These are phyloP conservation scores for Andrena bucephala DNA, from an alignment of 2,888 invertebrate species.

Conservation along the genomic window DNA sequence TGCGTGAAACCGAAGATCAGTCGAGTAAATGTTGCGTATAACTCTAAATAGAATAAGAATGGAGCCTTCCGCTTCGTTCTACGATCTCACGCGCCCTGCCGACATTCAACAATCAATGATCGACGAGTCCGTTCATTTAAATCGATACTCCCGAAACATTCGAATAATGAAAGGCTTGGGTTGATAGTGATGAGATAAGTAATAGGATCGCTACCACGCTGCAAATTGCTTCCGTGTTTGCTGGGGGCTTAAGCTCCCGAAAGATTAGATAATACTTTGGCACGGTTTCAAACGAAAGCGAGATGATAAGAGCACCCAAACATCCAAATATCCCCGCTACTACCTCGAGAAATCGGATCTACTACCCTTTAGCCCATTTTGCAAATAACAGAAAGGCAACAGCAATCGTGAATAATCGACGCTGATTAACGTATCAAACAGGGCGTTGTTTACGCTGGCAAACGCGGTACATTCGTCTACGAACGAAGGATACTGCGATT, in stretches of 20 bases:
- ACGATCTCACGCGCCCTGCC: too few species aligned
- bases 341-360: too few species aligned
- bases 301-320: not conserved
- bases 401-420: not conserved
- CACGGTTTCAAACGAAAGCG: not conserved
- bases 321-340: not conserved
- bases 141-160: not conserved
- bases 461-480: not conserved
- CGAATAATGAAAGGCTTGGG: not conserved
- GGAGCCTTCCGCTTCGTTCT: not conserved
- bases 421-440: not conserved
- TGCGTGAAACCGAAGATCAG: conserved; percentile 28
- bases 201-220: not conserved
- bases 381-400: not conserved
- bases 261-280: conserved; percentile 50
- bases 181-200: conserved; percentile 35
- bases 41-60: not conserved
- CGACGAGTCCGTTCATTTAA: not conserved
- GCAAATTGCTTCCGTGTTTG: conserved; percentile 47
- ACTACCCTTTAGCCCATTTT: not conserved
- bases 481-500: conserved; percentile 33
- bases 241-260: conserved; percentile 17
- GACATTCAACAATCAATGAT: not conserved
- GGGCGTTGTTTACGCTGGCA: not conserved
- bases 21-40: not conserved